Base-by-base conservation (phyloP, 1,140 invertebrate species). In the Pomacea maculata region DNA sequence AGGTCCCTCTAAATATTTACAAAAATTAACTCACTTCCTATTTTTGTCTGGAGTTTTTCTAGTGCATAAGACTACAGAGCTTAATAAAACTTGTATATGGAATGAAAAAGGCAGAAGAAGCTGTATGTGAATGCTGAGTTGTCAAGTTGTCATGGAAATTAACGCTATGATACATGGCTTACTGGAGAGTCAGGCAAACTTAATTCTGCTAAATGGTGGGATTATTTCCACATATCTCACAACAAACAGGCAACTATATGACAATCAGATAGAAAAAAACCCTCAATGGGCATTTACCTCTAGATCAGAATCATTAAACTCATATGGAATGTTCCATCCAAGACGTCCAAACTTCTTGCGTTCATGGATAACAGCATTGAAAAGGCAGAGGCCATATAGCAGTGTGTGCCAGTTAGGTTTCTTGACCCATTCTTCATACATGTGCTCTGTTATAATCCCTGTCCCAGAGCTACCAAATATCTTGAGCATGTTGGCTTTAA, bases 251-350 rank as follows among this genome's bases (percentile, higher is more conserved):
- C 52, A 55, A 21, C 5, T 21, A n/a, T 71, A 45, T 5, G 29
- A 55, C 57, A 2, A 79, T n/a, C 55, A 34, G 65, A 1, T 25
- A 73, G 1, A 29, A 29, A 45, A 1, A 73, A 73, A 73, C 54
- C 3, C 4, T 19, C 70, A 80, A 45, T 25, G 8, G 34, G 34
- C 21, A 54, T 76, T 81, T 81, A 91, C 90, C 85, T 90, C 89
- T 29, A 91, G 80, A 89, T 97, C 96, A 87, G 94, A 96, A 83
- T 96, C 95, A 90, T 95, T 97, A 86, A 97, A 97, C 88, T 97
- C 96, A 86, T 97, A 97, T 6, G 94, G 82, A 68, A 97, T 96
- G 88, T 97, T 97, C 96, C 96, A 97, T 0, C 96, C 96, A 0
- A 97, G 91, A 0, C 95, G 94, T 0, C 96, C 96, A 88, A 97